Conservation (phyloP, 2,888 invertebrate genomes). For the Hydropsyche betteni region DNA sequence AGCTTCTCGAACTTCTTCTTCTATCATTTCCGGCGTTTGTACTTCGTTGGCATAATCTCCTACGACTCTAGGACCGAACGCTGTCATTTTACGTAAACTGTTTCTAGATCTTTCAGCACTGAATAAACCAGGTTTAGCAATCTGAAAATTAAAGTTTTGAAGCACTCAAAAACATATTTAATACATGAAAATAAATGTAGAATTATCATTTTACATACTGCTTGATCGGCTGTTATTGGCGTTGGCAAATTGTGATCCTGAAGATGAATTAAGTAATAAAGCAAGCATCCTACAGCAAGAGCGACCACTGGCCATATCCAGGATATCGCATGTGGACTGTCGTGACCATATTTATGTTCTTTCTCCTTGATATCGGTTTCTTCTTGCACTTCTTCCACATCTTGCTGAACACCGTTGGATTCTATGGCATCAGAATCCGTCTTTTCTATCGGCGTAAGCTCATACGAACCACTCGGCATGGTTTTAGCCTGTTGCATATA, state of each 20-base stretch:
- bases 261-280: constrained; percentile 43
- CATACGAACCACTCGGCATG: constrained; percentile 2
- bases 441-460: neutral
- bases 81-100: constrained; percentile 51
- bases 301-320: constrained; percentile 43
- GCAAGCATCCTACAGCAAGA: constrained; percentile 34
- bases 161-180: neutral
- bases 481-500: neutral
- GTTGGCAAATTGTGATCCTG: constrained; percentile 39
- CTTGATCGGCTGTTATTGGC: constrained; percentile 11
- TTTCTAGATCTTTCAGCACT: constrained; percentile 53
- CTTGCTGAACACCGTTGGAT: neutral
- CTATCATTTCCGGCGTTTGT: constrained; percentile 58
- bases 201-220: constrained; percentile 29
- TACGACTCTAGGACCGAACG: constrained; percentile 54
- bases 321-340: constrained; percentile 43
- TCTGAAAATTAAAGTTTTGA: neutral
- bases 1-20: constrained; percentile 47
- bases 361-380: neutral
- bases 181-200: neutral
- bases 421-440: neutral
- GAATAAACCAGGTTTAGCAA: constrained; percentile 45
- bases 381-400: neutral
- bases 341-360: neutral
- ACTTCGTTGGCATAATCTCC: constrained; percentile 55